A percentile compares a stretch with the other conserved stretches of the same genome.
These are phyloP conservation scores for Scrobipalpa costella DNA, from an alignment of 2,888 invertebrate genomes.

Conservation along the genomic window DNA sequence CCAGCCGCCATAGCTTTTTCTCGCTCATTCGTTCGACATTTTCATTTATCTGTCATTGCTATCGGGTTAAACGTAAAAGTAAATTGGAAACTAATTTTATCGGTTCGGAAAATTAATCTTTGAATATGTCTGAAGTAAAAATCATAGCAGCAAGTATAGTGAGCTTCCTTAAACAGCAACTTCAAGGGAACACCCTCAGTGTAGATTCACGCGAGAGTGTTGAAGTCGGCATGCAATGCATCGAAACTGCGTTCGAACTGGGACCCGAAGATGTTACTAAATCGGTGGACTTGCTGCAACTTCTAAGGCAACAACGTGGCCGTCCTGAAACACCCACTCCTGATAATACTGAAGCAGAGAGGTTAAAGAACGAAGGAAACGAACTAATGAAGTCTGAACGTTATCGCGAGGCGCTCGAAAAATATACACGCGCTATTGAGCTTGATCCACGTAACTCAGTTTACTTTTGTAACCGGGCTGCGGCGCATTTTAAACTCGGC, in stretches of 20 bases:
- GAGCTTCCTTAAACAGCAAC: conserved; percentile 79
- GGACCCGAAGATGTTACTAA: conserved; percentile 68
- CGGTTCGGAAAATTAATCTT: background rate
- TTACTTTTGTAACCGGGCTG: conserved; percentile 98
- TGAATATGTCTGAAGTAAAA: conserved; percentile 67
- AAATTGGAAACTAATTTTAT: conserved; percentile 5
- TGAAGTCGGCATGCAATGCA: conserved; percentile 96
- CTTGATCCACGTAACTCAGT: conserved; percentile 94
- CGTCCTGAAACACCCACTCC: conserved; percentile 37
- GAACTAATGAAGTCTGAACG: conserved; percentile 92
- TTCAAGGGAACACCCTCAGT: conserved; percentile 72
- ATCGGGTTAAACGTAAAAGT: conserved; percentile 22
- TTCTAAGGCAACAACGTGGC: conserved; percentile 50
- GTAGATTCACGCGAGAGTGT: conserved; percentile 85
- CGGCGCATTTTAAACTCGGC: conserved; percentile 94
- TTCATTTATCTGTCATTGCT: conserved; percentile 7
- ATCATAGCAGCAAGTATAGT: conserved; percentile 80
- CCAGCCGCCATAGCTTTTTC: background rate
- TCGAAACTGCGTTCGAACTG: conserved; percentile 94
- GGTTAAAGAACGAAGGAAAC: conserved; percentile 93
- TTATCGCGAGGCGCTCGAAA: conserved; percentile 89
- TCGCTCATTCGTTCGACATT: background rate
- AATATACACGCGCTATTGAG: conserved; percentile 94
- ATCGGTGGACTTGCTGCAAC: conserved; percentile 60
- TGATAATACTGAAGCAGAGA: conserved; percentile 87